Percentiles rank a stretch among this genome's conserved stretches.
Conservation (phyloP, 1,140 invertebrate species). For the Aphelenchoides besseyi region DNA sequence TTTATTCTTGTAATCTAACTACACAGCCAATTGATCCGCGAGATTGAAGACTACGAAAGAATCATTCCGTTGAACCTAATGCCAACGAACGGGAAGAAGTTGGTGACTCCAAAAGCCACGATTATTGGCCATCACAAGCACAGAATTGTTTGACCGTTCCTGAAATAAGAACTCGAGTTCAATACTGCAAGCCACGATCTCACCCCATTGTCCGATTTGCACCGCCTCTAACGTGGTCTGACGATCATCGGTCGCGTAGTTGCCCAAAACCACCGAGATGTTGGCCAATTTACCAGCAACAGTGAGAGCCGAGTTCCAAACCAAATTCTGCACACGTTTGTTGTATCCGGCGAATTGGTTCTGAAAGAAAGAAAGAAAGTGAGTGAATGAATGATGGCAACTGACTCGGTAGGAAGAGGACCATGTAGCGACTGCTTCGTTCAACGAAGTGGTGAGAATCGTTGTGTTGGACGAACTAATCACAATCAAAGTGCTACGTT, state of each 20-base stretch:
- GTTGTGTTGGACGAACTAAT: conserved; percentile 7
- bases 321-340: neutral
- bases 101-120: too few species aligned
- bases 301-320: neutral
- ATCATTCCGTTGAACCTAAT: too few species aligned
- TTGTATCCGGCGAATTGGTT: conserved; percentile 13
- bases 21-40: too few species aligned
- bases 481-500: neutral
- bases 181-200: neutral
- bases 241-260: neutral
- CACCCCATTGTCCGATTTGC: neutral
- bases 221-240: neutral
- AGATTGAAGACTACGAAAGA: too few species aligned
- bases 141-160: neutral
- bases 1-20: too few species aligned
- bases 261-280: neutral
- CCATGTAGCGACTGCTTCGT: conserved; percentile 6
- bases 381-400: too few species aligned
- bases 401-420: neutral
- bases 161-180: neutral
- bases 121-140: neutral
- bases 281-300: neutral
- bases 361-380: too few species aligned
- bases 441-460: neutral
- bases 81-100: too few species aligned